Conservation (phyloP, 2,113 vertebrate genomes). For the Vireo altiloquus region DNA sequence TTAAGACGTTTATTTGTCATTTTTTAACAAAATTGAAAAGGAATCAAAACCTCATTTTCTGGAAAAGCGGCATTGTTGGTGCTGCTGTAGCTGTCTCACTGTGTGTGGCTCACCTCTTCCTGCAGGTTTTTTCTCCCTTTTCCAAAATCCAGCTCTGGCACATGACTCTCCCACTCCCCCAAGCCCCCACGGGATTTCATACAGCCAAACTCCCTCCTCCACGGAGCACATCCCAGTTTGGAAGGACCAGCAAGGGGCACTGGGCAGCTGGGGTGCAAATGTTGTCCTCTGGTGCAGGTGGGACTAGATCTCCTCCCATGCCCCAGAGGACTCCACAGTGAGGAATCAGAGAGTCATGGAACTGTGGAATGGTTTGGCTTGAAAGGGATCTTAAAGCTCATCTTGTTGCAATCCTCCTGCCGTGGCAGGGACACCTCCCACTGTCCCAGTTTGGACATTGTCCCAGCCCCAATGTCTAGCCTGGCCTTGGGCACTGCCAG, state of each 20-base stretch:
- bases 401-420: not conserved
- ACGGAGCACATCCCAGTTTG: rapidly evolving
- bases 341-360: not conserved
- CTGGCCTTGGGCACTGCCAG: not conserved
- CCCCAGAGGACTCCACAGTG: not conserved
- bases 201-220: not conserved
- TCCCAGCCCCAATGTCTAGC: rapidly evolving
- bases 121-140: not conserved
- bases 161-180: rapidly evolving
- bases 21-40: constrained; percentile 59
- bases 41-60: constrained; percentile 55
- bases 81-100: not conserved
- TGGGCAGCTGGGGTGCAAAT: too few relatives aligned
- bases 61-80: not conserved
- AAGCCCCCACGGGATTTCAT: rapidly evolving
- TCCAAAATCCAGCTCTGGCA: not conserved
- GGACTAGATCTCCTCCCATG: not conserved
- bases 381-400: not conserved
- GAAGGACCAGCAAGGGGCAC: not conserved
- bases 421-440: not conserved
- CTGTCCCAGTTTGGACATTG: rapidly evolving
- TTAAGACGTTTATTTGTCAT: constrained; percentile 64
- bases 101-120: not conserved
- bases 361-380: not conserved
- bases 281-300: not conserved